Percentiles rank a stretch among this genome's conserved stretches.
phyloP scores from a whole-genome alignment of 53 echinoderm and acorn worm species.

The Apostichopus leukothele region DNA sequence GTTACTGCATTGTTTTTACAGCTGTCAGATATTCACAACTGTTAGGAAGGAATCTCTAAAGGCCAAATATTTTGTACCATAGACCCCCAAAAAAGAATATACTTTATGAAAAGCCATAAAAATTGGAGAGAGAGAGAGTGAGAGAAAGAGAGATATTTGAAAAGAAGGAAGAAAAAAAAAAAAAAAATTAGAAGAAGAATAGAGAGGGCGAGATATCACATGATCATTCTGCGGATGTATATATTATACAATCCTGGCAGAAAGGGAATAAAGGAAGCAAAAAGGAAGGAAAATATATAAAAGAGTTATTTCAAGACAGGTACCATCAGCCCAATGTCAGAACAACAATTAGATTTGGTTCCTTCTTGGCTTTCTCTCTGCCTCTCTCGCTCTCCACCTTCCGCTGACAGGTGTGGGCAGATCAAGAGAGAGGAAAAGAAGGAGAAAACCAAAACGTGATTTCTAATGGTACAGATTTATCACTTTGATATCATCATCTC shows the following conservation, averaged over 20 bases:
- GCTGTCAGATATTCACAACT: constrained; percentile 1
- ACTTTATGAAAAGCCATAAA: too few relatives aligned
- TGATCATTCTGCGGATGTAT: not conserved
- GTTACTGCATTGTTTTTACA: not conserved
- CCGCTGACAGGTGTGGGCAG: not conserved
- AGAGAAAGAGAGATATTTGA: not conserved
- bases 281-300: not conserved
- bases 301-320: not conserved
- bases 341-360: constrained; percentile 10
- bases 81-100: too few relatives aligned
- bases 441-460: not conserved
- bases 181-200: not conserved
- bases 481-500: constrained; percentile 1
- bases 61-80: too few relatives aligned
- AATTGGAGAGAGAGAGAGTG: too few relatives aligned
- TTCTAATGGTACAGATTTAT: constrained; percentile 6
- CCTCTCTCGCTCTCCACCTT: too few relatives aligned
- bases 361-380: not conserved
- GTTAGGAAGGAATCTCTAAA: not conserved
- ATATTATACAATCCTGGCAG: not conserved
- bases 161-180: not conserved
- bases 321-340: not conserved
- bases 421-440: not conserved
- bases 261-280: not conserved
- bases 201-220: not conserved